These are phyloP conservation scores for Pachymerium ferrugineum DNA, from an alignment of 2,888 invertebrate species.

Conservation along the genomic window DNA sequence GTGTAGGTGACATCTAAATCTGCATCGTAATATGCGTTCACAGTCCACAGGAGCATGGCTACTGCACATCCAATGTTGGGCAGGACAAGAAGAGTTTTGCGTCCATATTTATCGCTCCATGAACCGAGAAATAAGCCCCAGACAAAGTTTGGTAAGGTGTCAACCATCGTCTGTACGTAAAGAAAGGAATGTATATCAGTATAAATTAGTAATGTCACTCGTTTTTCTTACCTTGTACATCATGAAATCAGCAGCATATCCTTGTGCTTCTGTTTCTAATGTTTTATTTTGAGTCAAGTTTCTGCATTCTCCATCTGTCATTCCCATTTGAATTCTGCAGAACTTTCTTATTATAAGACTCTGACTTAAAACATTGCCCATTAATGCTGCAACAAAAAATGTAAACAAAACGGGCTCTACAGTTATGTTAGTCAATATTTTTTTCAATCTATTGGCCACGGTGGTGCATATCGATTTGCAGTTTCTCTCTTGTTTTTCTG, in stretches of 20 bases:
- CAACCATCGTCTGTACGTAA: not conserved
- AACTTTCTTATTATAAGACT: not conserved
- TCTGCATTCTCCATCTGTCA: not conserved
- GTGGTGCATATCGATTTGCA: too few relatives aligned
- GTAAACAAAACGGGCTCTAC: not conserved
- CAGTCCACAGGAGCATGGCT: not conserved
- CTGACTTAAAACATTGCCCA: not conserved
- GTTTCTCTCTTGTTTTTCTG: not conserved
- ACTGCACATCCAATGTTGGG: not conserved
- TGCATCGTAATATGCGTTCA: not conserved
- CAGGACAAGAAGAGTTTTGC: not conserved
- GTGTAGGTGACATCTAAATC: not conserved
- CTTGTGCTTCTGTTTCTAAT: not conserved
- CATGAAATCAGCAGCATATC: not conserved
- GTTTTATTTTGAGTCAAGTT: not conserved
- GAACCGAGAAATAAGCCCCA: not conserved
- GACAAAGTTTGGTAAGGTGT: not conserved
- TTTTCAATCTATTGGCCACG: too few relatives aligned
- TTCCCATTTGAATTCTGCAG: not conserved
- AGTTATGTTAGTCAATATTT: not conserved
- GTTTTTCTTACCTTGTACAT: not conserved
- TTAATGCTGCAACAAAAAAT: not conserved
- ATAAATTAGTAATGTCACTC: too few relatives aligned
- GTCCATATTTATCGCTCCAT: slow-evolving; percentile 25
- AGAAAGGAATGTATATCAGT: not conserved